phyloP scores from a whole-genome alignment of 2,113 vertebrate species.

The Emydocephalus ijimae region DNA sequence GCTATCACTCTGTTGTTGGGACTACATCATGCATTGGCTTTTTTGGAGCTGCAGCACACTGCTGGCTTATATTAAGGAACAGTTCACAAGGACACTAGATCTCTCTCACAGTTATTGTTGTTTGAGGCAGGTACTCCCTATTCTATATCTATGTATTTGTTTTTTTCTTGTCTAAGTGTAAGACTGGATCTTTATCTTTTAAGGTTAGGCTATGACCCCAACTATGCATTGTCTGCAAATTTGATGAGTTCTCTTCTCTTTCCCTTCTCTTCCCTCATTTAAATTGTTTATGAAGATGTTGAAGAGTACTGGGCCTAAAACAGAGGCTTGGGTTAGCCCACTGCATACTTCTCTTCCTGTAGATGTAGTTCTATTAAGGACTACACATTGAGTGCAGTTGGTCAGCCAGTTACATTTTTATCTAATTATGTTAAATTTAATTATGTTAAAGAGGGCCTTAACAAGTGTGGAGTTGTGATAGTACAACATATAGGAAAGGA shows the following conservation, averaged over 20 bases:
- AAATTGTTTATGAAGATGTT: neutral
- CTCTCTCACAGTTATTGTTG: neutral
- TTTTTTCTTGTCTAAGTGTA: neutral
- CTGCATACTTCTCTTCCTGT: neutral
- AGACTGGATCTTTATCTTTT: neutral
- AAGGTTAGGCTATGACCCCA: neutral
- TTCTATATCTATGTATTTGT: neutral
- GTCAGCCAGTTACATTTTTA: neutral
- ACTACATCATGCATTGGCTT: neutral
- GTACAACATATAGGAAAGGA: neutral
- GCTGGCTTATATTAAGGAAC: neutral
- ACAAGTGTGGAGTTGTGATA: neutral
- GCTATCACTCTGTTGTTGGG: neutral
- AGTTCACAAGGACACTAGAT: rapidly evolving
- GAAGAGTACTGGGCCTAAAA: neutral
- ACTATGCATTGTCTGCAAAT: neutral
- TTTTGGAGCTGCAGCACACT: neutral
- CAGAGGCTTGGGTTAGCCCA: neutral
- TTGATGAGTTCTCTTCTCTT: neutral
- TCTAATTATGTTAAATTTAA: neutral
- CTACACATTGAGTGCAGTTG: neutral
- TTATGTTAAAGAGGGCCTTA: neutral
- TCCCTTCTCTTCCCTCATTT: neutral
- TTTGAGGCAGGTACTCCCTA: neutral
- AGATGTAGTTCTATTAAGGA: neutral